Base-by-base conservation (phyloP, 2,113 vertebrate genomes). In the Natator depressus region DNA sequence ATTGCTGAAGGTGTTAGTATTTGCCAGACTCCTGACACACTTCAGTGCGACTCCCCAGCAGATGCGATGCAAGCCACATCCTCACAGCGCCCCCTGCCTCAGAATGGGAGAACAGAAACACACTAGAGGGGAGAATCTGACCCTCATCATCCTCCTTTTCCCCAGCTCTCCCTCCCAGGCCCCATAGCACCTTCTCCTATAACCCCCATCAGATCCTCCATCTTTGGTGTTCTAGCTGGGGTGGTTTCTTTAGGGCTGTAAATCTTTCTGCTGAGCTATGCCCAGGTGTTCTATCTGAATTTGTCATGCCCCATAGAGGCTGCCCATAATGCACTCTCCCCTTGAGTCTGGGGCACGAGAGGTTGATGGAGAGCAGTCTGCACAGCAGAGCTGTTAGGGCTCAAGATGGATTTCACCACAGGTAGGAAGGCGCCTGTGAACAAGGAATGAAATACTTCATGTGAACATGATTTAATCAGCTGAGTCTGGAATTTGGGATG, bases 1-100 rank as follows among this genome's bases (percentile, higher is more conserved):
- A 0, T 0, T 8, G 79, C 78, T 27, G 0, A 3, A 2, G 3
- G 17, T 22, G 12, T 5, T 88, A 16, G 0, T 1, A 19, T 14
- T 76, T 24, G 65, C 35, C 51, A 75, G 0, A 47, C 49, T 17
- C 27, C 76, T 49, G 8, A 3, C 16, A 16, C 11, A 27, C 24
- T 46, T 57, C 54, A 19, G 80, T 5, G 2, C n/a, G 53, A 5
- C 10, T 13, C 29, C 55, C n/a, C 80, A 24, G 8, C 0, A 0
- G 10, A 65, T 85, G 46, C 25, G 0, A 0, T 8, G 42, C 69
- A 55, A 51, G 88, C 81, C 76, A 0, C 0, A 62, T 62, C 62
- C 50, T 82, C 84, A 4, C 4, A 1, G 5, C 6, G 62, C 85
- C 84, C 20, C 8, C 51, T 82, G 88, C 25, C 35, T 7, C 1